Conservation (phyloP, 2,113 vertebrate genomes). For the Aldabrachelys gigantea region DNA sequence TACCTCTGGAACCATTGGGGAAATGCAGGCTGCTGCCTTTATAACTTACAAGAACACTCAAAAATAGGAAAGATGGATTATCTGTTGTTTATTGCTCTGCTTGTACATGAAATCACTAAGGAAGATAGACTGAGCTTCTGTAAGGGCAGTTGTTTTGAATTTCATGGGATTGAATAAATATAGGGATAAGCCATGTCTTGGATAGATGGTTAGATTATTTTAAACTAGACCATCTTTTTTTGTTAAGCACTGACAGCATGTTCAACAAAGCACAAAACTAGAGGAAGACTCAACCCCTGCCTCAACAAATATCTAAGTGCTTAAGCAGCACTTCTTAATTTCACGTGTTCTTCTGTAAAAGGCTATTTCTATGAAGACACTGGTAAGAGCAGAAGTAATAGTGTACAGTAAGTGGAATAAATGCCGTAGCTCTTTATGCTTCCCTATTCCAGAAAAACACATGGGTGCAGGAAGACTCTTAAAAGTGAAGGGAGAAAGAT, state of each 20-base stretch:
- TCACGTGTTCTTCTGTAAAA: neutral
- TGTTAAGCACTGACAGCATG: neutral
- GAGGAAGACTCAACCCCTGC: too few species aligned
- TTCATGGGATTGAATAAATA: too few species aligned
- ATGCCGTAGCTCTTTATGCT: neutral
- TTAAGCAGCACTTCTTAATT: neutral
- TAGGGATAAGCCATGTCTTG: neutral
- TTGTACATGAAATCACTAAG: neutral
- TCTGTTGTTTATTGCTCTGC: neutral
- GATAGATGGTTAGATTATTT: neutral
- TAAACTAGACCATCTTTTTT: neutral
- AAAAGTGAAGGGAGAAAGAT: too few species aligned
- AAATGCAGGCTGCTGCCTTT: neutral
- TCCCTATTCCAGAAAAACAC: too few species aligned
- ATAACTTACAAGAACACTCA: neutral
- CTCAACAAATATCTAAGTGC: too few species aligned
- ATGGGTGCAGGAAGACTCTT: too few species aligned
- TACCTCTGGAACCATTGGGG: neutral
- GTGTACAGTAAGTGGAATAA: neutral
- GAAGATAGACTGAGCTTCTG: neutral
- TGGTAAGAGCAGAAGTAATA: neutral
- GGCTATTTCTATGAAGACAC: neutral
- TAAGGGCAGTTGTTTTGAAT: too few species aligned
- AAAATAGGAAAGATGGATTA: neutral
- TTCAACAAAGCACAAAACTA: neutral